Evolutionary conservation across 2,113 vertebrate species (phyloP), one percentile per base, ranked within the genome.

Genomic region (Todiramphus saurophagus): DNA sequence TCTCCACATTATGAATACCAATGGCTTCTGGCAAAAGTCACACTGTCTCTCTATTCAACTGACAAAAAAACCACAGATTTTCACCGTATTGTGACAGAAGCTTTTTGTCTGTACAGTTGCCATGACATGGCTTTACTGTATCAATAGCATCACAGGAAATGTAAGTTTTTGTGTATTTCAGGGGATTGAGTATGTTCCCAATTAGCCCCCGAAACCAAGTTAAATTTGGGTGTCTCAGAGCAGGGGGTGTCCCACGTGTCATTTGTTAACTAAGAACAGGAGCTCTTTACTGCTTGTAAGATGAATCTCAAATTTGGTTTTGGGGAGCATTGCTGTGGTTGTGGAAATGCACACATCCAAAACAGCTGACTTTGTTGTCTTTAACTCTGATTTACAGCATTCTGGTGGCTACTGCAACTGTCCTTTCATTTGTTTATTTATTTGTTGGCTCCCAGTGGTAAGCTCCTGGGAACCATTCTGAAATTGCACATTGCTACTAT

Each of bases 401-500:
- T 93, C 56, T 76, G 53, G 59, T 88, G 85, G n/a, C 41, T 81
- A 90, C 74, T 85, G 83, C 63, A 90, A 85, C 39, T 83, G 66
- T 83, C 59, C 35, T 92, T 74, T 79, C 20, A 75, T 90, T 78
- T 19, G 5, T 87, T 90, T 81, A 35, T 80, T 95, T 82, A 70
- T 92, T 96, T 93, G 16, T 81, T 94, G 70, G 18, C 10, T 96
- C 58, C 39, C 69, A 69, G 24, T 30, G 28, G 72, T 78, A 55
- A 75, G 50, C 33, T 87, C 51, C 67, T 90, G 82, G 67, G n/a
- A 88, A 58, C 37, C 35, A 68, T 74, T 87, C 83, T 81, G 92
- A 96, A 94, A 89, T 85, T 80, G 21, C 93, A 83, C 82, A 93
- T 77, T 83, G 66, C 59, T 95, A 33, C 58, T 85, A 91, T 87